Evolutionary conservation across 2,797 vertebrate species (phyloP), one percentile per base, ranked within the genome.

Genomic region (Fundulus diaphanus): DNA sequence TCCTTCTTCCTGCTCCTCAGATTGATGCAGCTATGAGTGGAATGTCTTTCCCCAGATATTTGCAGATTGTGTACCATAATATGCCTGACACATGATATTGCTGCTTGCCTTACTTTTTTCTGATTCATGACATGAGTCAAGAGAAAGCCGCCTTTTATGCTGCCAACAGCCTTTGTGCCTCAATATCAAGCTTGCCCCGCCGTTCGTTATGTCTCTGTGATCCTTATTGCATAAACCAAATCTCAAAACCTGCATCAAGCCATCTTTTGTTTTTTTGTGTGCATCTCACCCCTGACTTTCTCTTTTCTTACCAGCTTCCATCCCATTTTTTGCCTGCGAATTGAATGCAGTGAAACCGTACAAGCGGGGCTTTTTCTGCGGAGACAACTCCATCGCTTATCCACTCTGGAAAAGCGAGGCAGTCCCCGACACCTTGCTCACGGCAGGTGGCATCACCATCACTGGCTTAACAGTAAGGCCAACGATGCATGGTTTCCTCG

Each of bases 321-420:
- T 96, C 80, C 96, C 96, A 31, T 96, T 96, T 90, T 91, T 95
- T 77, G 94, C 94, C 3, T 96, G 95, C 13, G 96, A 96, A 89
- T 79, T 96, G 65, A 90, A 93, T 76, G 85, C 94, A 0, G 93
- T 96, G 72, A 89, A 85, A 15, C 92, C 96, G 0, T 91, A 96
- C 72, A 89, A 52, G 56, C 92, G 92, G 37, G 96, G 96, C 7
- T 96, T 96, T 85, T 96, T 96, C 93, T 96, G 95, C 3, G 93
- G 94, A 15, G 95, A 97, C 82, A 24, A 87, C 79, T 94, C 88
- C 86, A 96, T 97, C 90, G 93, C 85, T 3, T 96, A 95, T 80
- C 95, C 96, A 0, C 76, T 77, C 7, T 29, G 86, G 35, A 57
- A 75, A n/a, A 69, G 6, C 0, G 95, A 96, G 79, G 92, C 94